Conservation (phyloP, 2,888 invertebrate genomes). For the Drosophila merina region DNA sequence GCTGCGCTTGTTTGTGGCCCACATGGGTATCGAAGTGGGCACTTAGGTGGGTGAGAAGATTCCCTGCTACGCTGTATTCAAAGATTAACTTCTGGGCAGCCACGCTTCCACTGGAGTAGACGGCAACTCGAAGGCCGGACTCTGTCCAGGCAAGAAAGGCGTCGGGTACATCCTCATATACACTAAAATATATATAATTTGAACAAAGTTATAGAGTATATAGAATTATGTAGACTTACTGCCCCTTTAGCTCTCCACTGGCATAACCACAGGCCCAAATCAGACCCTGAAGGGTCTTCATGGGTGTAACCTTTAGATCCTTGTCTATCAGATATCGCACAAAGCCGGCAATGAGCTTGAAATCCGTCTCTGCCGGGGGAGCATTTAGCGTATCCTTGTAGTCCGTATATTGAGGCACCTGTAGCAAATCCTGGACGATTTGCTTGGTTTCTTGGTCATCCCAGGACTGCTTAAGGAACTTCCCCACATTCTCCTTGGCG, state of each 20-base stretch:
- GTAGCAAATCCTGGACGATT: conserved; percentile 88
- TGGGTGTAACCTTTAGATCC: conserved; percentile 90
- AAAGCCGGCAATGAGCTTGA: conserved; percentile 87
- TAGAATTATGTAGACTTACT: conserved; percentile 88
- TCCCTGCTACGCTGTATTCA: conserved; percentile 89
- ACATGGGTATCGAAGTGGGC: conserved; percentile 94
- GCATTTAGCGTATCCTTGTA: conserved; percentile 34
- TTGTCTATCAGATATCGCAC: conserved; percentile 92
- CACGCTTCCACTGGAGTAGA: conserved; percentile 96
- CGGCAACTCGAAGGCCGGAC: conserved; percentile 89
- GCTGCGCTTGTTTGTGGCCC: conserved; percentile 91
- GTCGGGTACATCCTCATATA: conserved; percentile 93
- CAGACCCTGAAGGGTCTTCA: conserved; percentile 95
- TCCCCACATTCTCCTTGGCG: conserved; percentile 89
- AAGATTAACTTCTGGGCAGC: conserved; percentile 96
- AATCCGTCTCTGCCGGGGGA: conserved; percentile 69
- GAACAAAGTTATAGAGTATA: neutral
- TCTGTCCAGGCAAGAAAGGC: conserved; percentile 90
- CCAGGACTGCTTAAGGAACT: conserved; percentile 90
- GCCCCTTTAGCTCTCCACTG: conserved; percentile 91
- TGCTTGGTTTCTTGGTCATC: conserved; percentile 88
- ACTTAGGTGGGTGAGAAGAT: conserved; percentile 89
- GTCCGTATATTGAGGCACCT: conserved; percentile 80
- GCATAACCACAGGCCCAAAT: conserved; percentile 95
- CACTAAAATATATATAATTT: conserved; percentile 85